A percentile compares a stretch with the other conserved stretches of the same genome.
phyloP scores from a whole-genome alignment of 92 coral and sea anemone genomes.

The Phymanthus crucifer region DNA sequence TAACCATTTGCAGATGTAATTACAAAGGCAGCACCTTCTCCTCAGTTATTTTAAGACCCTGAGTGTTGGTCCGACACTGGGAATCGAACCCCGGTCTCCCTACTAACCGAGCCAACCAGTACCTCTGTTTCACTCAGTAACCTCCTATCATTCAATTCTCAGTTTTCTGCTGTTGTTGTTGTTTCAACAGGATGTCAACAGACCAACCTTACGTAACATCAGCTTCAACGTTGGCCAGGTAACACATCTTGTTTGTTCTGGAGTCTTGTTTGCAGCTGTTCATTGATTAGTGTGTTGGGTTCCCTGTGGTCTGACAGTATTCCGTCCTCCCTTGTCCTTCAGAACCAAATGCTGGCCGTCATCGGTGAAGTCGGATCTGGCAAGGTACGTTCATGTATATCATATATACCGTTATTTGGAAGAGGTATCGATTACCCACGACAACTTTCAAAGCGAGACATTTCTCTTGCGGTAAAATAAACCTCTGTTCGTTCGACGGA shows the following conservation, averaged over 20 bases:
- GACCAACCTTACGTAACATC: conserved; percentile 19
- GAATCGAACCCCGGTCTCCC: too few relatives aligned
- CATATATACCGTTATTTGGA: too few relatives aligned
- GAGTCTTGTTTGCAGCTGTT: neutral
- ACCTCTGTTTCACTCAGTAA: neutral
- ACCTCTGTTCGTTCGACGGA: too few relatives aligned
- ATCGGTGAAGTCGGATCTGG: conserved; percentile 47
- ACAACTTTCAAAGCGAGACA: too few relatives aligned
- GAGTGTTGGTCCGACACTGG: too few relatives aligned
- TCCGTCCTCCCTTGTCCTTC: neutral
- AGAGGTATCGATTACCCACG: too few relatives aligned
- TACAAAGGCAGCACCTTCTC: too few relatives aligned
- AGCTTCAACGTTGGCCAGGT: conserved; percentile 30
- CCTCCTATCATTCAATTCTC: neutral
- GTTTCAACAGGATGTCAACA: conserved; percentile 14
- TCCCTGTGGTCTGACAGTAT: neutral
- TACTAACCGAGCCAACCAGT: too few relatives aligned
- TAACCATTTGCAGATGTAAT: too few relatives aligned
- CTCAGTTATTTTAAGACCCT: too few relatives aligned
- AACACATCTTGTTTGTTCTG: neutral
- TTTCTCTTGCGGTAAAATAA: neutral
- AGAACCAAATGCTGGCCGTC: conserved; percentile 33
- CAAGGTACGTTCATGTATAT: conserved; percentile 19
- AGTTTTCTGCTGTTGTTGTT: neutral
- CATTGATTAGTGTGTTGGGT: neutral